phyloP scores from a whole-genome alignment of 2,797 vertebrate species.

The Mus minutoides region DNA sequence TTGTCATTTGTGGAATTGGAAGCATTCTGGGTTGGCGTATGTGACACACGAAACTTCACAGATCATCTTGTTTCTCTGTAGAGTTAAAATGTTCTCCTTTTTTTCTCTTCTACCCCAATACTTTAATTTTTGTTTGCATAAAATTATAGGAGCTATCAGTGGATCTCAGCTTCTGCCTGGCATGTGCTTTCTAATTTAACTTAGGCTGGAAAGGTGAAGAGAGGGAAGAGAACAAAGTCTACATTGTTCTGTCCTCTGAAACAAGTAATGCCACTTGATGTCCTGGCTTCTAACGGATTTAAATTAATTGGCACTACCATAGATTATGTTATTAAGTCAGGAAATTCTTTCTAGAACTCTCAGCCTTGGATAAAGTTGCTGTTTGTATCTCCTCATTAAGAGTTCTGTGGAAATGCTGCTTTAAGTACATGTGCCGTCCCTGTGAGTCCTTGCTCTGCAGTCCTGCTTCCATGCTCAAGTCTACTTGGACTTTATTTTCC shows the following conservation, averaged over 20 bases:
- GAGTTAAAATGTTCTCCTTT: background rate
- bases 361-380: background rate
- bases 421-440: background rate
- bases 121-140: background rate
- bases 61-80: conserved; percentile 4
- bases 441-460: background rate
- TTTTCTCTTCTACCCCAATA: background rate
- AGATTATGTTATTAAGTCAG: conserved; percentile 7
- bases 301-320: background rate
- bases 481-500: background rate
- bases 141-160: background rate
- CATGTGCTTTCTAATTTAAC: background rate
- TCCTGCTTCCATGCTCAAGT: background rate
- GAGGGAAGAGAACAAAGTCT: background rate
- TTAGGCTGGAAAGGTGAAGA: background rate
- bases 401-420: background rate
- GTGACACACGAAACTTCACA: conserved; percentile 4
- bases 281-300: conserved; percentile 30
- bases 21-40: conserved; percentile 33
- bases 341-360: conserved; percentile 22
- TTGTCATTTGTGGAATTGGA: background rate
- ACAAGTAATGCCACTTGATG: background rate
- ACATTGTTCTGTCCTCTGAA: conserved; percentile 29
- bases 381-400: conserved; percentile 31
- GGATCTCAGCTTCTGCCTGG: conserved; percentile 13